Conservation (phyloP, 2,797 vertebrate genomes). For the Leuciscus waleckii region DNA sequence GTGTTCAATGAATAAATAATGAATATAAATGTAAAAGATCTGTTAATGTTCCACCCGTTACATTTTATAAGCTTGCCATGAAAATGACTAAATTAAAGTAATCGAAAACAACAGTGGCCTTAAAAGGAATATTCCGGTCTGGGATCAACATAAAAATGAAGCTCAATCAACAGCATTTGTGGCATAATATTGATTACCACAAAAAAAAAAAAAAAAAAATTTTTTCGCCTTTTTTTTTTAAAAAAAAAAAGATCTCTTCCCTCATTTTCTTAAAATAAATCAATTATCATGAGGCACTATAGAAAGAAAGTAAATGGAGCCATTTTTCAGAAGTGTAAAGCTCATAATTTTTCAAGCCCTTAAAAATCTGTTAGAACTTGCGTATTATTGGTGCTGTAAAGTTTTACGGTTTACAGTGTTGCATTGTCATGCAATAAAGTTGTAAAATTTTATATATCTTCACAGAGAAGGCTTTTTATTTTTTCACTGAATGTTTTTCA, state of each 20-base stretch:
- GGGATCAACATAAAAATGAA: neutral
- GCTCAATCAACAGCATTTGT: neutral
- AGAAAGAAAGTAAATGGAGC: neutral
- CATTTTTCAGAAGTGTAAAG: neutral
- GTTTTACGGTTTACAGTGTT: neutral
- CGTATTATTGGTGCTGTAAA: neutral
- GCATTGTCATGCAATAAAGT: neutral
- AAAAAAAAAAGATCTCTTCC: neutral
- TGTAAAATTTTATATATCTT: neutral
- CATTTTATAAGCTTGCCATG: neutral
- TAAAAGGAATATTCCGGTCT: neutral
- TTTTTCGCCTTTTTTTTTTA: no score
- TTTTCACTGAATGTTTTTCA: no score
- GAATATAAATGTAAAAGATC: constrained; percentile 23
- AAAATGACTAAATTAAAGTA: constrained; percentile 1
- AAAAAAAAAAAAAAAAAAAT: no score
- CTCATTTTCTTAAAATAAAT: neutral
- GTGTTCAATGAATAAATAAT: constrained; percentile 26
- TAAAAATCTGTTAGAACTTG: neutral
- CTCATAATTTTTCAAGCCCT: neutral
- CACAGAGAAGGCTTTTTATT: neutral
- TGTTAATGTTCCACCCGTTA: constrained; percentile 8
- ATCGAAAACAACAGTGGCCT: neutral
- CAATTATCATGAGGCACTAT: neutral
- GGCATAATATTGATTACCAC: neutral